A percentile compares a stretch with the other conserved stretches of the same genome.
Evolutionary conservation across 2,113 vertebrate species (phyloP).

Genomic region (Microtus ochrogaster): DNA sequence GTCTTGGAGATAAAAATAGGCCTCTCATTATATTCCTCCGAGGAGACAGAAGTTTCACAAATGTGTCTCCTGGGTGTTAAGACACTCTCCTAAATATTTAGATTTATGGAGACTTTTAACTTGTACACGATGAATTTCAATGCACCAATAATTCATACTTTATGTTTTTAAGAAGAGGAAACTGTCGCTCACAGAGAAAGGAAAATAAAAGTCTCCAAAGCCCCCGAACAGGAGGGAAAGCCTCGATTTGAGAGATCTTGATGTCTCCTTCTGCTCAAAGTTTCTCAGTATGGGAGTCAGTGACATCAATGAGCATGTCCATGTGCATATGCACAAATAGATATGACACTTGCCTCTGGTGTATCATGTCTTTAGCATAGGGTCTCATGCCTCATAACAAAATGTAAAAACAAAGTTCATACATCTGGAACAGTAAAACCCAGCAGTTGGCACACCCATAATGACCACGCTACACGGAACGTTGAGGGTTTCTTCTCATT

Average conservation of each 20-base stretch:
- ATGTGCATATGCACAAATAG: background rate
- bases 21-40: background rate
- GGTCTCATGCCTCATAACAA: background rate
- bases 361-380: background rate
- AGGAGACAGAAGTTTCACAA: slow-evolving; percentile 24
- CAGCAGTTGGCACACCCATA: background rate
- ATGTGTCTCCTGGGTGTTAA: background rate
- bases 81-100: background rate
- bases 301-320: background rate
- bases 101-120: background rate
- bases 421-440: background rate
- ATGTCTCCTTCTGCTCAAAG: background rate
- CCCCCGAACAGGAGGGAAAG: background rate
- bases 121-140: background rate
- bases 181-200: background rate
- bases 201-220: background rate
- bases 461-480: background rate
- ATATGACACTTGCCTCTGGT: background rate
- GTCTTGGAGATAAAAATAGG: background rate
- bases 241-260: background rate
- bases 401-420: background rate
- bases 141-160: background rate
- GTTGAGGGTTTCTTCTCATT: background rate
- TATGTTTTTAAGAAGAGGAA: background rate
- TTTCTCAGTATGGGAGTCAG: background rate